Conservation (phyloP, 2,113 vertebrate species). For the Trinectes maculatus region DNA sequence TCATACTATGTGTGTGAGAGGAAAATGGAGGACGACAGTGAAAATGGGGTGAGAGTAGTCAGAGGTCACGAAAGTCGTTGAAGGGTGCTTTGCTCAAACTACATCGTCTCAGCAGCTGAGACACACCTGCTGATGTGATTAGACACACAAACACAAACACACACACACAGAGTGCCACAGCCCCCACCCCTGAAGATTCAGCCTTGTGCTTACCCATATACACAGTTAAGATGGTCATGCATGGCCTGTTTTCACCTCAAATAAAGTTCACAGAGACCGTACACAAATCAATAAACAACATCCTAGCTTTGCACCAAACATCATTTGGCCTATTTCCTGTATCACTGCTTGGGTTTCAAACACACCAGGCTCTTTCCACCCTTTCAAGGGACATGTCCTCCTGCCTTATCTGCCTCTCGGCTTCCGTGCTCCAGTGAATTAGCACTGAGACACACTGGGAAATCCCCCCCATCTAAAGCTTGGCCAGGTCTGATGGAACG, state of each 20-base stretch:
- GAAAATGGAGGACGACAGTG: slow-evolving; percentile 5
- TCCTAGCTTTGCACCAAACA: slow-evolving; percentile 67
- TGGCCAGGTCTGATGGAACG: slow-evolving; percentile 30
- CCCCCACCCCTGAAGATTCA: slow-evolving; percentile 21
- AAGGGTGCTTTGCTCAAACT: slow-evolving; percentile 29
- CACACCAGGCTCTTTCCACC: slow-evolving; percentile 27
- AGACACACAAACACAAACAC: slow-evolving; percentile 31
- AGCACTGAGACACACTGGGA: slow-evolving; percentile 29
- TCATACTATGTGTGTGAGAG: not conserved
- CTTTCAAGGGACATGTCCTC: slow-evolving; percentile 22
- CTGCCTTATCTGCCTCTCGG: slow-evolving; percentile 2
- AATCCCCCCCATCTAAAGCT: slow-evolving; percentile 37
- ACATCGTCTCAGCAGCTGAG: slow-evolving; percentile 64
- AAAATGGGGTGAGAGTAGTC: slow-evolving; percentile 33
- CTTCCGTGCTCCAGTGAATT: slow-evolving; percentile 13
- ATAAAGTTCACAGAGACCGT: slow-evolving; percentile 71
- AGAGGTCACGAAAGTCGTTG: slow-evolving; percentile 45
- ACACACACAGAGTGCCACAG: slow-evolving; percentile 7
- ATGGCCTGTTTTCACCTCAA: slow-evolving; percentile 78
- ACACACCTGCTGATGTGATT: slow-evolving; percentile 68
- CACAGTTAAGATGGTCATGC: slow-evolving; percentile 52
- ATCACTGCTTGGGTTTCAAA: slow-evolving; percentile 69
- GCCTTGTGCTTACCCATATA: slow-evolving; percentile 73
- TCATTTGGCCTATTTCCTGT: slow-evolving; percentile 32
- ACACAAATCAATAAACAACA: slow-evolving; percentile 70